Evolutionary conservation across 1,140 invertebrate species (phyloP).

Genomic region (Nixonia krombeini): DNA sequence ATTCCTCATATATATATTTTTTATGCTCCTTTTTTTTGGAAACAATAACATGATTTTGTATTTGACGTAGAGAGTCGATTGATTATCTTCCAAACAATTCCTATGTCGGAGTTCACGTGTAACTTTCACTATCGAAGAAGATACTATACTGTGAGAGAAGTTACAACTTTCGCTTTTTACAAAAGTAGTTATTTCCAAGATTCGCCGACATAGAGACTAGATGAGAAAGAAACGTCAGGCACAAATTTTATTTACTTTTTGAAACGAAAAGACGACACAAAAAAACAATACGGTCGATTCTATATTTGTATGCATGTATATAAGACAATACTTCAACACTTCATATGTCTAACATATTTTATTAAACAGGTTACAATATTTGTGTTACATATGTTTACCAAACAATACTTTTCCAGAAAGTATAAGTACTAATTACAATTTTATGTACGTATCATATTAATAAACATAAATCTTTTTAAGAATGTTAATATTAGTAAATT

Average conservation of each 20-base stretch:
- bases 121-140: conserved; percentile 33
- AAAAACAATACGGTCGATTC: conserved; percentile 28
- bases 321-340: conserved; percentile 21
- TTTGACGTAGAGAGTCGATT: conserved; percentile 22
- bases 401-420: too few relatives aligned
- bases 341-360: too few relatives aligned
- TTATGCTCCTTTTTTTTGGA: conserved; percentile 3
- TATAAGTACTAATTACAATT: too few relatives aligned
- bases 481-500: too few relatives aligned
- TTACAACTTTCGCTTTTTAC: conserved; percentile 48
- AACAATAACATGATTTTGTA: conserved; percentile 28
- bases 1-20: too few relatives aligned
- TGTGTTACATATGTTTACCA: too few relatives aligned
- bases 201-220: conserved; percentile 6
- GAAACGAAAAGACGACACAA: conserved; percentile 27
- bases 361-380: background rate
- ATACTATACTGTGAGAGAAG: conserved; percentile 14
- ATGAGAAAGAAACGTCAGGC: conserved; percentile 7
- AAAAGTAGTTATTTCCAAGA: conserved; percentile 41
- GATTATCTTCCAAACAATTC: conserved; percentile 35
- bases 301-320: conserved; percentile 29
- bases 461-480: too few relatives aligned
- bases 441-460: too few relatives aligned
- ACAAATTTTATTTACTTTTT: conserved; percentile 17
- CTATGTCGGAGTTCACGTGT: conserved; percentile 27